These are phyloP conservation scores for Sparus aurata DNA, from an alignment of 2,797 vertebrate species.

Conservation along the genomic window DNA sequence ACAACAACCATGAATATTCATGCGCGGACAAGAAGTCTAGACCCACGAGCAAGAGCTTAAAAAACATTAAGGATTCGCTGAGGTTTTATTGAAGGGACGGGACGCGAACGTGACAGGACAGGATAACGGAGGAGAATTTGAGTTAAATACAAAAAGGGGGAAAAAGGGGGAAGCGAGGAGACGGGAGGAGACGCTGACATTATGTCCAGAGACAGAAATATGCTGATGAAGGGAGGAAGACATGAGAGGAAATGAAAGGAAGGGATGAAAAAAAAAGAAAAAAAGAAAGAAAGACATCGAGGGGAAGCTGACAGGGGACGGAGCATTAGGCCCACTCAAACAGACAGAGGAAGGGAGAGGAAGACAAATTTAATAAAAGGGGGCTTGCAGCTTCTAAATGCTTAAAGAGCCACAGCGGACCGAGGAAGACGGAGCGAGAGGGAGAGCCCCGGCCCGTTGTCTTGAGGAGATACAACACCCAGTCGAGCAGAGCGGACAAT, in stretches of 20 bases:
- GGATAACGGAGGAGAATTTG: slow-evolving; percentile 27
- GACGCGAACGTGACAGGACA: slow-evolving; percentile 18
- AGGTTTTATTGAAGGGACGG: slow-evolving; percentile 26
- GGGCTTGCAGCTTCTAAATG: slow-evolving; percentile 60
- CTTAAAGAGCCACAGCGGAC: slow-evolving; percentile 54
- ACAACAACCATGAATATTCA: slow-evolving; percentile 40
- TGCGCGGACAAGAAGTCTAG: slow-evolving; percentile 25
- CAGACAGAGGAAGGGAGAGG: slow-evolving; percentile 37
- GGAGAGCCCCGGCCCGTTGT: slow-evolving; percentile 54
- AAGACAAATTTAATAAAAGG: slow-evolving; percentile 35
- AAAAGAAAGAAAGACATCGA: slow-evolving; percentile 5
- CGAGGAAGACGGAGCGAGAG: slow-evolving; percentile 26
- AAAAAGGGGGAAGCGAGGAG: slow-evolving; percentile 19
- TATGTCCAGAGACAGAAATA: slow-evolving; percentile 54
- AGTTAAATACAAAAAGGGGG: slow-evolving; percentile 1
- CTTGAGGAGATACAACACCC: slow-evolving; percentile 60
- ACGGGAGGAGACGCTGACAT: slow-evolving; percentile 40
- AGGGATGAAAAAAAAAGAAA: slow-evolving; percentile 6
- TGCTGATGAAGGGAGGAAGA: slow-evolving; percentile 47
- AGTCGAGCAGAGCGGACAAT: slow-evolving; percentile 58
- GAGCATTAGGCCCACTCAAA: slow-evolving; percentile 53
- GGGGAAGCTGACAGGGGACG: slow-evolving; percentile 52
- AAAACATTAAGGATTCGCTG: slow-evolving; percentile 13
- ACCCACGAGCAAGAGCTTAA: slow-evolving; percentile 18
- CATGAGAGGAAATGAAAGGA: slow-evolving; percentile 57